Evolutionary conservation across 1,140 invertebrate genomes (phyloP).

Genomic region (Diuraphis noxia): DNA sequence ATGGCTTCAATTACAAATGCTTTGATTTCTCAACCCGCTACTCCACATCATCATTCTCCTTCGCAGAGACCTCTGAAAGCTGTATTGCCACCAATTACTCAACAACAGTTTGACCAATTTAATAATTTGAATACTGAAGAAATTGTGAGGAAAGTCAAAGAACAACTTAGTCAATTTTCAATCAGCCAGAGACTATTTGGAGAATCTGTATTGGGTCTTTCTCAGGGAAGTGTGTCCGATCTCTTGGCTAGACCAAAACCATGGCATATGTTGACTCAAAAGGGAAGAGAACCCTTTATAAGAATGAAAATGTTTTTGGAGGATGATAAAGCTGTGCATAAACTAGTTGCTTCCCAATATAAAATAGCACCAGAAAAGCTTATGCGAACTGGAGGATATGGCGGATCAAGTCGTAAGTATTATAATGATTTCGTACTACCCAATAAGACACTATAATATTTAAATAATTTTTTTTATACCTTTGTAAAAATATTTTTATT

Average conservation of each 20-base stretch:
- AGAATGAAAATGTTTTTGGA: conserved; percentile 98
- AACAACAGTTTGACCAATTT: conserved; percentile 98
- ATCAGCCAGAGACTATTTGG: conserved; percentile 98
- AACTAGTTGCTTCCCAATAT: conserved; percentile 94
- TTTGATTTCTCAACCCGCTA: conserved; percentile 86
- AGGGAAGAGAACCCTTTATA: conserved; percentile 95
- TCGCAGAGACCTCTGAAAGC: conserved; percentile 89
- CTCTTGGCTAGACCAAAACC: conserved; percentile 91
- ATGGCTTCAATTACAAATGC: conserved; percentile 99
- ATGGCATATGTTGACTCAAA: conserved; percentile 93
- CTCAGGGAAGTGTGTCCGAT: conserved; percentile 94
- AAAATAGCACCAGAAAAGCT: conserved; percentile 95
- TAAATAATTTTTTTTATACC: neutral
- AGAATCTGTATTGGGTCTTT: conserved; percentile 94
- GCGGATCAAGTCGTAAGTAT: conserved; percentile 78
- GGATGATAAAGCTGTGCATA: conserved; percentile 95
- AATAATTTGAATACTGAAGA: conserved; percentile 98
- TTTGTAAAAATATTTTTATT: neutral
- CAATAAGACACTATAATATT: neutral
- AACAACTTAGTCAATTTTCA: conserved; percentile 96
- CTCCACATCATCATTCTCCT: conserved; percentile 78
- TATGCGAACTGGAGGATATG: conserved; percentile 91
- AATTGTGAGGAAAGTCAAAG: conserved; percentile 95
- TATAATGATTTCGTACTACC: neutral
- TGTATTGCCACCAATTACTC: conserved; percentile 95